Evolutionary conservation across 2,797 vertebrate species (phyloP), one percentile per base, ranked within the genome.

Genomic region (Glyptemys insculpta): DNA sequence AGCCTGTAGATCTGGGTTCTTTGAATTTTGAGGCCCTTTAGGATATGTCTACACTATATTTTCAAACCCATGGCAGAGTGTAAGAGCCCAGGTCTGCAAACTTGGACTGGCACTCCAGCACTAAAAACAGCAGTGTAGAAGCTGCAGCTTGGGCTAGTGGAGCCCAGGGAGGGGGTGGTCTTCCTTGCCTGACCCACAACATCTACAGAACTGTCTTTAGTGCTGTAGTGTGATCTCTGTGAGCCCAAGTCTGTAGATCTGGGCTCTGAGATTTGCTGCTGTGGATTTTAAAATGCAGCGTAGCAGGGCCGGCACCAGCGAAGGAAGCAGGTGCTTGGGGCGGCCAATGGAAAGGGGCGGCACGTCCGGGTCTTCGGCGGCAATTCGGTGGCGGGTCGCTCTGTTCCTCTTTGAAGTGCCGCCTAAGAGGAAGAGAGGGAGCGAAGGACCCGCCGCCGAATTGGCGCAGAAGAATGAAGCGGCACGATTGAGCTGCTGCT

Each of bases 1-100:
- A 41, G 79, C 52, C 59, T 0, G 0, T 0, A 1, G 9, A 89
- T 78, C 23, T 12, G 11, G 9, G 4, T 31, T 89, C 27, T 47
- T 59, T 0, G 0, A 72, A 41, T 25, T 37, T 41, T 72, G 68
- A 41, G 37, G n/a, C 10, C n/a, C 19, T 72, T 62, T 41, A 41
- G 19, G 31, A 9, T n/a, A n/a, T 65, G 34, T 65, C 31, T 65
- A n/a, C 16, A 8, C 18, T 11, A 19, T 37, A 23, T 72, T 23
- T 72, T 72, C 19, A 41, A 72, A 72, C 9, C n/a, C n/a, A 10
- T 6, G 6, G 59, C 31, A 16, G 54, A 25, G 14, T 31, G 29
- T 62, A 31, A 31, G 37, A 21, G 68, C 37, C 21, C n/a, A n/a
- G 65, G 37, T 72, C 37, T 72, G n/a, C n/a, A 68, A 10, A 37